Base-by-base conservation (phyloP, 2,113 vertebrate genomes). In the Pseudorhombus dupliciocellatus region DNA sequence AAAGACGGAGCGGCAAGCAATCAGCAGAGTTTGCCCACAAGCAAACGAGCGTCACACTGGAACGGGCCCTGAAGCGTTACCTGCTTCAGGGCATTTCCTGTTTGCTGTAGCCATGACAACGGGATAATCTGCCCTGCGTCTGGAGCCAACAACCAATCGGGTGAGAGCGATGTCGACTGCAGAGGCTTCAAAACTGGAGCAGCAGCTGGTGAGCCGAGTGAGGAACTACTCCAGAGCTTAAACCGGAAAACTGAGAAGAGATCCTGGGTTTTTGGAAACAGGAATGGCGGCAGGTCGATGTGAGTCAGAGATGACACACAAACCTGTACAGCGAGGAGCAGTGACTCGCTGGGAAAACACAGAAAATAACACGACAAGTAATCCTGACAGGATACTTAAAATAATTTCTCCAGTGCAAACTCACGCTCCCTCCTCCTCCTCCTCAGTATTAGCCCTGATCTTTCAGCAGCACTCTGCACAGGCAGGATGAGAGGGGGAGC, bases 61-160 rank as follows among this genome's bases (percentile, higher is more conserved):
- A 88, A 85, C 73, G 56, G 75, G 77, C 42, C 84, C 77, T 18
- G 50, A 34, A 79, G 84, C 85, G 1, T 59, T 85, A 90, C 91
- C 89, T 90, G 89, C 88, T 89, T 73, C 40, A 21, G 88, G 88
- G 84, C 73, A 90, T 92, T 92, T 92, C 91, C 89, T 91, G 91
- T 90, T 92, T 91, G 86, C 84, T 71, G 86, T 87, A 80, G 74
- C 79, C 83, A 87, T 84, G 87, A 87, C 87, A 84, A 90, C 88
- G 72, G 74, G 60, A 67, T 90, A 86, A 87, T 89, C 81, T 88
- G 84, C 75, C 83, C 69, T 58, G 60, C 70, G 52, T 80, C 66
- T 55, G 68, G 26, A 66, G 53, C 70, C 14, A 34, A 14, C 79
- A 84, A 48, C 83, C 84, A 90, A 88, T 86, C 20, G 8, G n/a